Evolutionary conservation across 2,888 invertebrate species (phyloP).

Genomic region (Ptychoptera contaminata): DNA sequence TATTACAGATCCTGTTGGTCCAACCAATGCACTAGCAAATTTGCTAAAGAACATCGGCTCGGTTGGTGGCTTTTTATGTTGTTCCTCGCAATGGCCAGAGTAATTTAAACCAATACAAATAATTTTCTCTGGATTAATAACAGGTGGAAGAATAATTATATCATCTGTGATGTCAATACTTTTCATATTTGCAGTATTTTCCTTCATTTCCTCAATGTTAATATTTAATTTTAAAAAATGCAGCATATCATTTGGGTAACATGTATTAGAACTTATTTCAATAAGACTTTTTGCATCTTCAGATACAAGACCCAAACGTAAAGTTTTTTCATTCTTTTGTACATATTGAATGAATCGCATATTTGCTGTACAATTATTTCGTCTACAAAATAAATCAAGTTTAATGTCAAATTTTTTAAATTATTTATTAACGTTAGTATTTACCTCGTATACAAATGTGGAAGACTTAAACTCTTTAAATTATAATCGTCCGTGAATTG

Average conservation of each 20-base stretch:
- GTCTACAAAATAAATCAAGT: no score
- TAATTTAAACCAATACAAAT: constrained; percentile 79
- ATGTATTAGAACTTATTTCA: constrained; percentile 32
- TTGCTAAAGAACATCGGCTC: constrained; percentile 81
- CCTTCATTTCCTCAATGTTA: constrained; percentile 23
- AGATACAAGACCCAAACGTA: constrained; percentile 52
- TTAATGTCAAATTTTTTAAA: no score
- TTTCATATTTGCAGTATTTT: constrained; percentile 8
- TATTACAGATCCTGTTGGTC: constrained; percentile 50
- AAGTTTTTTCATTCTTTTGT: constrained; percentile 37
- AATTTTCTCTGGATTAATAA: constrained; percentile 67
- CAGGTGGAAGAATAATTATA: constrained; percentile 41
- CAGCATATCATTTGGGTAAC: constrained; percentile 31
- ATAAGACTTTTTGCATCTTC: constrained; percentile 50
- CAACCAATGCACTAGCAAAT: constrained; percentile 62
- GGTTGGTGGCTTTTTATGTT: constrained; percentile 50
- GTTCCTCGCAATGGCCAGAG: constrained; percentile 69
- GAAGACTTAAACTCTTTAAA: no score
- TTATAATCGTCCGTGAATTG: no score
- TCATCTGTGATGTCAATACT: constrained; percentile 12
- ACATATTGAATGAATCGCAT: constrained; percentile 62
- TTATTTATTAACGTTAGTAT: no score
- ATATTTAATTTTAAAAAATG: constrained; percentile 31
- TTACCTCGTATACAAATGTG: no score
- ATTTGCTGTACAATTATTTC: constrained; percentile 15